Percentiles rank a stretch among this genome's conserved stretches.
phyloP scores from a whole-genome alignment of 2,797 vertebrate genomes.

The Trachurus trachurus region DNA sequence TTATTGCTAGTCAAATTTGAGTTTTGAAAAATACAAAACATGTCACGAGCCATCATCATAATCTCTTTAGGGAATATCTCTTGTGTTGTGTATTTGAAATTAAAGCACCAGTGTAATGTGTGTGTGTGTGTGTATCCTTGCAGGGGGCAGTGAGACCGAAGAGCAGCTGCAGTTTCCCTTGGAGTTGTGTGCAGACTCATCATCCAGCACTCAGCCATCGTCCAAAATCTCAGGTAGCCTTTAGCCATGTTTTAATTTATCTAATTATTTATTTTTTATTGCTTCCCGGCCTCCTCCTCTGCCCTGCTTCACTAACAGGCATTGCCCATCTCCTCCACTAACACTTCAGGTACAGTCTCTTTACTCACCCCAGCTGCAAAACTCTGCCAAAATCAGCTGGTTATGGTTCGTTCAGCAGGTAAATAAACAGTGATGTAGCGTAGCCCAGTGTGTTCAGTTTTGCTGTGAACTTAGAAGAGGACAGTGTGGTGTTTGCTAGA shows the following conservation, averaged over 20 bases:
- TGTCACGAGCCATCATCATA: background rate
- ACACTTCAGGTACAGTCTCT: slow-evolving; percentile 79
- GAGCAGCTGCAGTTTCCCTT: slow-evolving; percentile 96
- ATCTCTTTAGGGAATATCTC: background rate
- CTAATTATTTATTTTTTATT: background rate
- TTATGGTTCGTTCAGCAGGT: slow-evolving; percentile 79
- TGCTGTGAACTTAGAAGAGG: slow-evolving; percentile 55
- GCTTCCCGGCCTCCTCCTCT: slow-evolving; percentile 12
- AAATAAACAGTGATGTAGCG: slow-evolving; percentile 58
- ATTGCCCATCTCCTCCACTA: slow-evolving; percentile 63
- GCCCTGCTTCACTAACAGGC: slow-evolving; percentile 60
- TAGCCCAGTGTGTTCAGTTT: slow-evolving; percentile 43
- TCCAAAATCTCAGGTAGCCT: slow-evolving; percentile 88
- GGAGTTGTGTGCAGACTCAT: slow-evolving; percentile 92
- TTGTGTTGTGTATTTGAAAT: slow-evolving; percentile 12
- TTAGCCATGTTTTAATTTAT: background rate
- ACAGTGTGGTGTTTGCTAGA: slow-evolving; percentile 47
- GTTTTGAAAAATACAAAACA: background rate
- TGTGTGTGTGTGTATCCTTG: slow-evolving; percentile 36
- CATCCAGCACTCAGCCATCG: slow-evolving; percentile 86
- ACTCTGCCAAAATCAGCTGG: slow-evolving; percentile 80
- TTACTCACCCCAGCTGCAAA: slow-evolving; percentile 82
- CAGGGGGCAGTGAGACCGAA: slow-evolving; percentile 91
- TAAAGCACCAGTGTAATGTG: background rate
- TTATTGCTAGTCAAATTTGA: background rate